Conservation (phyloP, 64 coral and sea anemone genomes). For the Montipora foliosa region DNA sequence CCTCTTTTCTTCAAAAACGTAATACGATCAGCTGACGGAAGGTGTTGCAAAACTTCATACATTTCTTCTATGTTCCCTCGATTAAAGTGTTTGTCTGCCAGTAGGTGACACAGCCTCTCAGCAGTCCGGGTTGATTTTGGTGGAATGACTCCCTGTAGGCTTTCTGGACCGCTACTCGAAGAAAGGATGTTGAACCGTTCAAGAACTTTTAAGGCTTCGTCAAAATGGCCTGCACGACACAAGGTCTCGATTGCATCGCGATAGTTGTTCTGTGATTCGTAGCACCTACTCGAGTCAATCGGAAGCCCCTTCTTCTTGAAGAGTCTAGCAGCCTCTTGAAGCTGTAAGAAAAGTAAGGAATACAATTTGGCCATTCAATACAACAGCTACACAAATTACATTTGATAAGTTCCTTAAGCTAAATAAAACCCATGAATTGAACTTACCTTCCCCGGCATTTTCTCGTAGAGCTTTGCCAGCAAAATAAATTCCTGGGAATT, state of each 20-base stretch:
- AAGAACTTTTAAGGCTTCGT: slow-evolving; percentile 61
- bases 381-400: neutral
- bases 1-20: slow-evolving; percentile 71
- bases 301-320: slow-evolving; percentile 45
- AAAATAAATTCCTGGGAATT: slow-evolving; percentile 38
- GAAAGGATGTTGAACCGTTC: slow-evolving; percentile 68
- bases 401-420: neutral
- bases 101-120: slow-evolving; percentile 76
- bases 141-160: slow-evolving; percentile 63
- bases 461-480: slow-evolving; percentile 43
- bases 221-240: slow-evolving; percentile 54
- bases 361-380: neutral
- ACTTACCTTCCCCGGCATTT: slow-evolving; percentile 35
- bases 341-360: slow-evolving; percentile 2
- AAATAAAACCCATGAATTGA: neutral
- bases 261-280: slow-evolving; percentile 67
- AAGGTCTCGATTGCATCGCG: slow-evolving; percentile 69
- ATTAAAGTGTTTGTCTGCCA: slow-evolving; percentile 75
- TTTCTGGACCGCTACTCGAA: slow-evolving; percentile 33
- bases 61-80: slow-evolving; percentile 53
- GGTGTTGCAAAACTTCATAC: slow-evolving; percentile 64
- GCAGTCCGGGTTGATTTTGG: slow-evolving; percentile 75
- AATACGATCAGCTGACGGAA: slow-evolving; percentile 81
- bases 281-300: slow-evolving; percentile 63
- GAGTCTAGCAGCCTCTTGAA: slow-evolving; percentile 50